Evolutionary conservation across 1,140 invertebrate genomes (phyloP), one percentile per base, ranked within the genome.

Genomic region (Drosophila ercepeae): DNA sequence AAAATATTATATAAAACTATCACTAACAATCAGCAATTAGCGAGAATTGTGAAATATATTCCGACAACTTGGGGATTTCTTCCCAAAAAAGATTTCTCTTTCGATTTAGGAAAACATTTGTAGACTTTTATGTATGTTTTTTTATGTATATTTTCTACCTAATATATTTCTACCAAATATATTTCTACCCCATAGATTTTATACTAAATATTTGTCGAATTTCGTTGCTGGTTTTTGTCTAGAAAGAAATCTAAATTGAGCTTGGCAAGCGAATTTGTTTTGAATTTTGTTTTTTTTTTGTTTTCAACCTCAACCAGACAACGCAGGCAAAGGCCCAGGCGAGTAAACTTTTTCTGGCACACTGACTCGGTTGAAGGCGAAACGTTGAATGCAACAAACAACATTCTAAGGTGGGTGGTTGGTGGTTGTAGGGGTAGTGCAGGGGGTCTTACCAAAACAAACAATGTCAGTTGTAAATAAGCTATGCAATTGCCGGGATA

Each of bases 261-360:
- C 59, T 74, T 74, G 70, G 58, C 59, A 74, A 74, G 53, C 48
- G 48, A 74, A n/a, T n/a, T n/a, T n/a, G n/a, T n/a, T 58, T 64
- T 52, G 36, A 48, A 71, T 46, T 49, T 49, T 73, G 41, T 69
- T 75, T 79, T 75, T 63, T 21, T 75, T 78, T 60, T 61, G n/a
- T n/a, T n/a, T n/a, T n/a, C n/a, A n/a, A n/a, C n/a, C n/a, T 48
- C 51, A 39, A 25, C 42, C 29, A 61, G 29, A 64, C 55, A 32
- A 49, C 54, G 3, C 8, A 42, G n/a, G 23, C 13, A 6, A 8
- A 42, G n/a, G 23, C 13, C 32, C 55, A 51, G 78, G 75, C 55
- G 76, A 76, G 76, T 70, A 86, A 86, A 86, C 81, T 84, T 69
- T 84, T 84, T 84, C 65, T 86, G 81, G 81, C 76, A 79, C 81